Percentiles rank a stretch among this genome's conserved stretches.
phyloP scores from a whole-genome alignment of 2,888 invertebrate genomes.

The Miltochrista miniata region DNA sequence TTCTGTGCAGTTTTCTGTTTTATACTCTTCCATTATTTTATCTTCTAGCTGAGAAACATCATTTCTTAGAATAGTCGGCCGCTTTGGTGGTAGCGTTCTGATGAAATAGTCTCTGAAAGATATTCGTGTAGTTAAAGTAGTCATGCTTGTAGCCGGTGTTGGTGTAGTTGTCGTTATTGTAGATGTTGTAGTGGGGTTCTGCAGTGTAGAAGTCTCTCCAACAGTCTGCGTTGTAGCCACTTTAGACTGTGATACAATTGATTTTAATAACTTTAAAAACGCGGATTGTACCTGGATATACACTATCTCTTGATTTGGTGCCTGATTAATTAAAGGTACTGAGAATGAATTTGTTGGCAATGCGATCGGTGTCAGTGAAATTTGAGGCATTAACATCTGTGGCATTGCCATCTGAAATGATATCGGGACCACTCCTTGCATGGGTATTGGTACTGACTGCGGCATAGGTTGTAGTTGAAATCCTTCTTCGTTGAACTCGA shows the following conservation, averaged over 20 bases:
- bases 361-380: not conserved
- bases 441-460: not conserved
- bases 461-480: not conserved
- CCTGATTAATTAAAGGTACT: not conserved
- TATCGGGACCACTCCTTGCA: not conserved
- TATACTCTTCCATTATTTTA: not conserved
- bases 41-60: not conserved
- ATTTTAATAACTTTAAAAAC: not conserved
- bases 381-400: not conserved
- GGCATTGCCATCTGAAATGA: not conserved
- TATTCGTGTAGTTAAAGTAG: not conserved
- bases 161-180: conserved; percentile 2
- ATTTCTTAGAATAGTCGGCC: not conserved
- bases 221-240: conserved; percentile 5
- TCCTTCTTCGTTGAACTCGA: not conserved
- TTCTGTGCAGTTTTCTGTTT: not conserved
- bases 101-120: not conserved
- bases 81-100: too few relatives aligned
- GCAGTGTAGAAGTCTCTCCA: not conserved
- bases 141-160: not conserved
- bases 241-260: not conserved
- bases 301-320: not conserved
- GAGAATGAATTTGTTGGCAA: not conserved
- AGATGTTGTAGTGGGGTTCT: conserved; percentile 2
- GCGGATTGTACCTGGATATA: not conserved